A percentile compares a stretch with the other conserved stretches of the same genome.
Conservation (phyloP, 2,113 vertebrate genomes). For the Arenaria interpres region DNA sequence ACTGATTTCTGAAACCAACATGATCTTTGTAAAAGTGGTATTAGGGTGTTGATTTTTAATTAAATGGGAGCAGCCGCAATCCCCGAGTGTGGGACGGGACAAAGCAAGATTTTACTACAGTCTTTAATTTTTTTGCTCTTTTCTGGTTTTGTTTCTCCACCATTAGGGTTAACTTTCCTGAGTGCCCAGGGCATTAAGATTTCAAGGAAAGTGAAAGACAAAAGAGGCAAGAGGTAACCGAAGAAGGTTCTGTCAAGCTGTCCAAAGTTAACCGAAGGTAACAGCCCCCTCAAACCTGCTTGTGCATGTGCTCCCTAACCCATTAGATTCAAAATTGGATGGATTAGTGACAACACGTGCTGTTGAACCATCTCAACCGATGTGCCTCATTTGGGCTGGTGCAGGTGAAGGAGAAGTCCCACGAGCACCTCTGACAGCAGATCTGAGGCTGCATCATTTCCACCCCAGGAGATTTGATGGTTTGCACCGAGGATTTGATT, state of each 20-base stretch:
- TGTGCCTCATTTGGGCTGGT: not conserved
- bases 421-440: not conserved
- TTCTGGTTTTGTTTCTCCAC: not conserved
- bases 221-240: not conserved
- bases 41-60: not conserved
- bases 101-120: not conserved
- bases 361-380: not conserved
- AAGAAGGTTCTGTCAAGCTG: not conserved
- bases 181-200: not conserved
- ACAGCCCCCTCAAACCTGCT: not conserved
- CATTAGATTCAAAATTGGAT: not conserved
- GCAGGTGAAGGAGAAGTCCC: not conserved
- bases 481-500: not conserved
- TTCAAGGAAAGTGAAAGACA: not conserved
- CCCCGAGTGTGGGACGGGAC: not conserved
- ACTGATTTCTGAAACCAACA: not conserved
- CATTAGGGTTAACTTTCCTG: not conserved
- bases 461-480: not conserved
- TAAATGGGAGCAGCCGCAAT: not conserved
- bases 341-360: not conserved
- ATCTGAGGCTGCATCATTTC: not conserved
- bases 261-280: not conserved
- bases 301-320: not conserved
- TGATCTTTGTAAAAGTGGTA: not conserved
- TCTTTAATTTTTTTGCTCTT: not conserved